phyloP scores from a whole-genome alignment of 2,888 invertebrate species.

The Arctia plantaginis region DNA sequence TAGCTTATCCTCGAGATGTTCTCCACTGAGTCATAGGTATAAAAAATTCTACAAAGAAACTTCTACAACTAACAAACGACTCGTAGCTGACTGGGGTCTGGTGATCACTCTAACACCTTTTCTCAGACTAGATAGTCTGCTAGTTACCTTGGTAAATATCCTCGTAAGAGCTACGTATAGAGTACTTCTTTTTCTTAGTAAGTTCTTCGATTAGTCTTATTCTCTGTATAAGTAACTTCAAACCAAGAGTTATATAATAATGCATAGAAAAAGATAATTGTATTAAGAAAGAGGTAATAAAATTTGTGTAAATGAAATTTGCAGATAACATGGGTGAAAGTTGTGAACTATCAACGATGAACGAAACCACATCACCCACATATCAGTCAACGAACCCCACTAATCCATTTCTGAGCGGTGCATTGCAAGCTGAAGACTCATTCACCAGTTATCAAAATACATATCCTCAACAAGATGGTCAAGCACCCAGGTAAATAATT shows the following conservation, averaged over 20 bases:
- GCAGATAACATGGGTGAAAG: slow-evolving; percentile 80
- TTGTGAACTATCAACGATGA: slow-evolving; percentile 87
- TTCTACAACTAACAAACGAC: background rate
- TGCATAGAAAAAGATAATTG: background rate
- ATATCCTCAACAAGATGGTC: slow-evolving; percentile 81
- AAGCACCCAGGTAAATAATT: slow-evolving; percentile 74
- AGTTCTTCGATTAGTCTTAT: background rate
- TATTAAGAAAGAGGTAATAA: background rate
- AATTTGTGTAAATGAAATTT: slow-evolving; percentile 2
- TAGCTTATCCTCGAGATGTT: background rate
- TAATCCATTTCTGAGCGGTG: slow-evolving; percentile 80
- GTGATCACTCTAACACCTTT: background rate
- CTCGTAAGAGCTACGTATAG: background rate
- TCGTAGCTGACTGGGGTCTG: too few relatives aligned
- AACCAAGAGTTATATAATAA: background rate
- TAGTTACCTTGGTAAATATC: background rate
- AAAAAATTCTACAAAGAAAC: background rate
- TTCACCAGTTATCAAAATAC: slow-evolving; percentile 86
- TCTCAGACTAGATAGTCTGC: background rate
- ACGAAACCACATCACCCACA: slow-evolving; percentile 79
- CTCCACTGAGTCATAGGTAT: background rate
- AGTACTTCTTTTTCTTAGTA: background rate
- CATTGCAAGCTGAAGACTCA: slow-evolving; percentile 84
- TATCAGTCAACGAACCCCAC: slow-evolving; percentile 87
- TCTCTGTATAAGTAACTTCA: background rate